Evolutionary conservation across 2,113 vertebrate species (phyloP), one percentile per base, ranked within the genome.

Genomic region (Amblyornis subalaris): DNA sequence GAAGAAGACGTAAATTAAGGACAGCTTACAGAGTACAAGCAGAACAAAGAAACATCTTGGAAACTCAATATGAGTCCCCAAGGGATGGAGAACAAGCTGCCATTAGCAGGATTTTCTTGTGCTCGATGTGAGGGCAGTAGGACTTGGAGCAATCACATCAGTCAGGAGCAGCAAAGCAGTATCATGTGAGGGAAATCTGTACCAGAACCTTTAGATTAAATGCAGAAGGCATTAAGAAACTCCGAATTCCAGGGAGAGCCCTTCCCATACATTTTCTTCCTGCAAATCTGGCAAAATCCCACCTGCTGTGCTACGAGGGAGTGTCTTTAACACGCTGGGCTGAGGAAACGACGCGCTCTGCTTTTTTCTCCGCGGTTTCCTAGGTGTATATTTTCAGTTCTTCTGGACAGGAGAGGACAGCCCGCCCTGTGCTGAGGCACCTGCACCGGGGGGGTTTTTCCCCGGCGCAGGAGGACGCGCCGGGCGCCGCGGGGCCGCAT

Each of bases 371-470:
- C 8, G 55, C 3, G 0, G 9, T 54, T 61, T 29, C 48, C 60
- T 17, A 0, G 0, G 8, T 4, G 10, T 5, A 1, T 33, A 6
- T 44, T 53, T 45, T 8, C 7, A 6, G 5, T 12, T 3, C 6
- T 47, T 8, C 44, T 5, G 0, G 38, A 6, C 25, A 36, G 33
- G 10, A 9, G 47, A 40, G 31, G 1, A 2, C 24, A 14, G 75
- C 16, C 61, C 4, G 55, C 5, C 4, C 35, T 1, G 44, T 8
- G 61, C 38, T 0, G 17, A 0, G 66, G 35, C 24, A 1, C 55
- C 14, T 3, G 0, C 6, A 1, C 2, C 3, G 2, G 18, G 3
- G 1, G 28, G 9, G 8, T 1, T 22, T 3, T 2, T 4, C 28
- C 0, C 33, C 3, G 12, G 4, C 0, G 3, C 0, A 15, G 53